Evolutionary conservation across 2,888 invertebrate species (phyloP).

Genomic region (Thymelicus lineola): DNA sequence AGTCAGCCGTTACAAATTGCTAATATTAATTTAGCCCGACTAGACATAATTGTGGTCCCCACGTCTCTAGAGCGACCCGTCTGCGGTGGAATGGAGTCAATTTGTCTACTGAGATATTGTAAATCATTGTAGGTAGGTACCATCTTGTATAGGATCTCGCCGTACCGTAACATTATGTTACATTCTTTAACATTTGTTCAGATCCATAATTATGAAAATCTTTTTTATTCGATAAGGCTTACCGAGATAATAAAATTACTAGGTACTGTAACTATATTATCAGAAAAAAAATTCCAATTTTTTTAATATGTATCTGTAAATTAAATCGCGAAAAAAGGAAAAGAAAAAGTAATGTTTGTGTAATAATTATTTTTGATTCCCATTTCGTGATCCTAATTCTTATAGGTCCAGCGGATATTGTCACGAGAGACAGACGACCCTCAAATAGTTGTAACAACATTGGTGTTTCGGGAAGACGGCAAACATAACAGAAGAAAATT

Average conservation of each 20-base stretch:
- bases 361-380: no score
- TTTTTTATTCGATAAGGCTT: no score
- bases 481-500: background rate
- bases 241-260: no score
- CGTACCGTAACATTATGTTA: no score
- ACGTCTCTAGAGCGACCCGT: slow-evolving; percentile 7
- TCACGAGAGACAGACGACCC: slow-evolving; percentile 9
- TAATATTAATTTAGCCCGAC: slow-evolving; percentile 20
- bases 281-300: no score
- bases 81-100: slow-evolving; percentile 18
- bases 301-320: no score
- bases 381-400: no score
- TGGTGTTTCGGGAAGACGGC: background rate
- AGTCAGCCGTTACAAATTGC: slow-evolving; percentile 16
- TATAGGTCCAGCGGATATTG: slow-evolving; percentile 19
- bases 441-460: slow-evolving; percentile 17
- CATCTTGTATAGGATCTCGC: no score
- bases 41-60: slow-evolving; percentile 20
- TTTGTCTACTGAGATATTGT: slow-evolving; percentile 17
- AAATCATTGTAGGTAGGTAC: background rate
- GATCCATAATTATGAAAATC: background rate
- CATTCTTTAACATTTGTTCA: no score
- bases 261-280: no score
- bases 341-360: no score
- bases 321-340: no score